Evolutionary conservation across 2,797 vertebrate genomes (phyloP), one percentile per base, ranked within the genome.

Genomic region (Pangasius macronema): DNA sequence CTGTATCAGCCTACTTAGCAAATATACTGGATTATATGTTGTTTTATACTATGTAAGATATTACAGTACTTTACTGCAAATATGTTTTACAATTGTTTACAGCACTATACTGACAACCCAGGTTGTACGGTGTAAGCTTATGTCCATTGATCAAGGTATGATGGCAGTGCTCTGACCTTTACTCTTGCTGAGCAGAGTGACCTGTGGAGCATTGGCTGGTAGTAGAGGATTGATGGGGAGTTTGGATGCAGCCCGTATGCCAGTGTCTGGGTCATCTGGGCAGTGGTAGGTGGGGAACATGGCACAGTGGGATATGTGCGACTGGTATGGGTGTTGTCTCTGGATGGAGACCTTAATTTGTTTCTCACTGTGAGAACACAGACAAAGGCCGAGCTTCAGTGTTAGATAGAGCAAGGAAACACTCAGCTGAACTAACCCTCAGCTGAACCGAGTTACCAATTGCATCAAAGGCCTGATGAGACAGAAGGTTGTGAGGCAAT

Each of bases 261-360:
- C 92, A 1, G 87, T 90, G 57, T 94, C 89, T 24, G 59, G 72
- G 61, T 95, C 92, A 67, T 94, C 93, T 55, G 95, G 93, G 63
- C 93, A 94, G 0, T 3, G 88, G 88, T 95, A 95, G 51, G 93
- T 94, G 9, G 96, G 96, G 90, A 97, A 96, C 90, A 95, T 79
- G 11, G 94, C 92, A 22, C 95, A 95, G 2, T 90, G 94, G 77
- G 94, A 94, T 89, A 94, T 96, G 91, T 97, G 96, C 39, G 95
- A 97, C 80, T 96, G 91, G 92, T 95, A 97, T 8, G 96, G 95
- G 90, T 97, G 95, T 88, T 96, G 92, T 86, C 91, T 92, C 16
- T 92, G 94, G 89, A 94, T 91, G 0, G 88, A 80, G 65, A 90
- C 89, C 73, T 91, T 93, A 83, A 93, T 92, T 89, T 93, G 91